A percentile compares a stretch with the other conserved stretches of the same genome.
Conservation (phyloP, 2,113 vertebrate genomes). For the Salvelinus fontinalis region DNA sequence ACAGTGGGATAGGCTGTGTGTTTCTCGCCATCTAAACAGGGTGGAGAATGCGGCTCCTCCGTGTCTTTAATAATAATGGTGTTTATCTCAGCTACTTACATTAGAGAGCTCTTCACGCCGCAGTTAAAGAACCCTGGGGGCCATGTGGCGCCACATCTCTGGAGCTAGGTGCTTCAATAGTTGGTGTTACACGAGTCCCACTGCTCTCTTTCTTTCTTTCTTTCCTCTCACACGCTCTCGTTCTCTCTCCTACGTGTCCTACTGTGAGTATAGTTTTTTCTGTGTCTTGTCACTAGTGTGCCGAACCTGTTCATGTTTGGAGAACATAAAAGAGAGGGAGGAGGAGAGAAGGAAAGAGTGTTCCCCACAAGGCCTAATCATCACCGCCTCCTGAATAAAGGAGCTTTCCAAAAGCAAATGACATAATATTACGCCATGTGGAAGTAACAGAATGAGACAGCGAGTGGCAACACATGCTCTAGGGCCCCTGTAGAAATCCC, state of each 20-base stretch:
- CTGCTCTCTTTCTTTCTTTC: background rate
- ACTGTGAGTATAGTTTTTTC: background rate
- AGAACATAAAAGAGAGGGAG: background rate
- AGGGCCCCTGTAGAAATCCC: background rate
- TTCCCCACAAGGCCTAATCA: background rate
- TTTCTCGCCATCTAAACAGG: background rate
- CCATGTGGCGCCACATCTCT: slow-evolving; percentile 5
- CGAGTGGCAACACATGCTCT: background rate
- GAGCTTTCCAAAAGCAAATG: background rate
- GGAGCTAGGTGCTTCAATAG: slow-evolving; percentile 38
- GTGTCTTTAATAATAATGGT: slow-evolving; percentile 39
- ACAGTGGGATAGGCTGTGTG: background rate
- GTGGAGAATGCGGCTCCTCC: background rate
- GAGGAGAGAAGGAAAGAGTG: background rate
- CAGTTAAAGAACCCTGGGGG: slow-evolving; percentile 35
- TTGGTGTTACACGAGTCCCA: slow-evolving; percentile 13
- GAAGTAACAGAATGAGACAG: background rate
- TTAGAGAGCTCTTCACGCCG: slow-evolving; percentile 22
- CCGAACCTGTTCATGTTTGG: background rate
- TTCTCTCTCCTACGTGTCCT: background rate
- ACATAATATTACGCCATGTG: background rate
- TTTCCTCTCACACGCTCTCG: background rate
- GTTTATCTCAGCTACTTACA: slow-evolving; percentile 51
- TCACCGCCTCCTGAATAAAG: background rate
- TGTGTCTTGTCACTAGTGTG: background rate